Percentiles rank a stretch among this genome's conserved stretches.
Evolutionary conservation across 2,888 invertebrate species (phyloP).

Genomic region (Zygogramma bicolorata): DNA sequence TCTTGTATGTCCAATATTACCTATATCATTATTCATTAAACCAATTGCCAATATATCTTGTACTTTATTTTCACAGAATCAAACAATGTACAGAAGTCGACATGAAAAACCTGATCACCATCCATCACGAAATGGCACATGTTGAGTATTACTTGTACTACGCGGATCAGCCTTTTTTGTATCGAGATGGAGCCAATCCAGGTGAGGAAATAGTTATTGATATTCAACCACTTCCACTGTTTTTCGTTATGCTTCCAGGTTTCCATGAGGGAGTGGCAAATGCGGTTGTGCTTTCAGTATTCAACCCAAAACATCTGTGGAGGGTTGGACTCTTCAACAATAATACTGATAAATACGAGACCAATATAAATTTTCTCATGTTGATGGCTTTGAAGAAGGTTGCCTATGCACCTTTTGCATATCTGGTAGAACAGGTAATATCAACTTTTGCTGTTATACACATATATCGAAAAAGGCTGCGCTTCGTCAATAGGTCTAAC

Average conservation of each 20-base stretch:
- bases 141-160: constrained; percentile 86
- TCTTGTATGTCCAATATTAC: too few relatives aligned
- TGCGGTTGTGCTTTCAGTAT: constrained; percentile 81
- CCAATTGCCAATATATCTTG: too few relatives aligned
- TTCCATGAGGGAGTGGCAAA: constrained; percentile 91
- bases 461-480: too few relatives aligned
- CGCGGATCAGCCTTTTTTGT: constrained; percentile 79
- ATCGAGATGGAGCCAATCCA: constrained; percentile 85
- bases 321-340: constrained; percentile 79
- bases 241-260: constrained; percentile 68
- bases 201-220: constrained; percentile 69
- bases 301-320: constrained; percentile 81
- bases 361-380: constrained; percentile 83
- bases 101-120: constrained; percentile 81
- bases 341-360: constrained; percentile 75
- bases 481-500: too few relatives aligned
- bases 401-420: constrained; percentile 83
- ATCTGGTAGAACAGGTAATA: constrained; percentile 81
- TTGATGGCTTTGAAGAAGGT: constrained; percentile 83
- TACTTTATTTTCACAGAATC: too few relatives aligned
- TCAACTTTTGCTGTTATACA: background rate
- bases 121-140: constrained; percentile 88
- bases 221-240: background rate
- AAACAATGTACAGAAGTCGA: constrained; percentile 86
- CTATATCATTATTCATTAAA: too few relatives aligned